A percentile compares a stretch with the other conserved stretches of the same genome.
phyloP scores from a whole-genome alignment of 2,888 invertebrate genomes.

The Drosophila peninsularis region DNA sequence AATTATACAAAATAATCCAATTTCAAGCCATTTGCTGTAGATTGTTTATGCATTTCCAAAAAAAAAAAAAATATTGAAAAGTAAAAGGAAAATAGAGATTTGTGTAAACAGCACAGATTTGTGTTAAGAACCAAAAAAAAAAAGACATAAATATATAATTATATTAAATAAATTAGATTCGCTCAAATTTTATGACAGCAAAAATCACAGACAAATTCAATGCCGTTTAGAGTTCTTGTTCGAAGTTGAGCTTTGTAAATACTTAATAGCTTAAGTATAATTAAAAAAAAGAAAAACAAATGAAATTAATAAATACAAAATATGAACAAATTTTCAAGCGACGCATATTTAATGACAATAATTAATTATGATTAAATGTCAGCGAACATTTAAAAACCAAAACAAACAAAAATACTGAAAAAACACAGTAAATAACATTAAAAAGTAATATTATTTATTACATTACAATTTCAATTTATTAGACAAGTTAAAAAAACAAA shows the following conservation, averaged over 20 bases:
- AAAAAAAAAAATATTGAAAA: background rate
- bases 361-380: slow-evolving; percentile 30
- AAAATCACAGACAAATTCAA: slow-evolving; percentile 41
- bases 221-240: slow-evolving; percentile 71
- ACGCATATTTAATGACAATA: slow-evolving; percentile 54
- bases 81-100: slow-evolving; percentile 4
- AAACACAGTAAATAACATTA: slow-evolving; percentile 1
- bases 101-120: slow-evolving; percentile 12
- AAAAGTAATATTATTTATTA: slow-evolving; percentile 25
- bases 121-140: slow-evolving; percentile 18
- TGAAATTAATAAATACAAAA: slow-evolving; percentile 40
- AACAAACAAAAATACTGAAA: background rate
- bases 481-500: slow-evolving; percentile 1
- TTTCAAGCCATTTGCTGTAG: slow-evolving; percentile 8
- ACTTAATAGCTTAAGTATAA: slow-evolving; percentile 84
- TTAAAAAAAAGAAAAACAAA: slow-evolving; percentile 48
- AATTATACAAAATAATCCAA: slow-evolving; percentile 25
- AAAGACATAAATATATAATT: slow-evolving; percentile 12
- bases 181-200: slow-evolving; percentile 29
- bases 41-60: slow-evolving; percentile 19
- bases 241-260: slow-evolving; percentile 81
- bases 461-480: slow-evolving; percentile 10
- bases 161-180: slow-evolving; percentile 17
- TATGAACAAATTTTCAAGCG: slow-evolving; percentile 26
- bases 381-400: background rate